Percentiles rank a stretch among this genome's conserved stretches.
These are phyloP conservation scores for Heliopora coerulea DNA, from an alignment of 92 coral and sea anemone genomes.

Conservation along the genomic window DNA sequence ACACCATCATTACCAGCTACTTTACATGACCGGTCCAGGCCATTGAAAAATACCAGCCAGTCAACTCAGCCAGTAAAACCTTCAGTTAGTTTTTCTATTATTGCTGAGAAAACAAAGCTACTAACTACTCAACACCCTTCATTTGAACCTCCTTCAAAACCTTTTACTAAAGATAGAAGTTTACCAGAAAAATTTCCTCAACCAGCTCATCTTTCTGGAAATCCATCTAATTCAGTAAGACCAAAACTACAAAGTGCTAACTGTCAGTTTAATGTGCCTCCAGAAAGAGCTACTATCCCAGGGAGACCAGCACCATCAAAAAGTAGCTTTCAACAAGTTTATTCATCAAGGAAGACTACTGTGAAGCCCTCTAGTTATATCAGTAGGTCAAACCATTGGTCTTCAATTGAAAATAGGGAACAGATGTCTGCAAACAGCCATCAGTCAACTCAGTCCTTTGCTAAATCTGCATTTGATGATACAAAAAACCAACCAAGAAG, in stretches of 20 bases:
- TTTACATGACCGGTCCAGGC: background rate
- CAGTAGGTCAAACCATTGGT: background rate
- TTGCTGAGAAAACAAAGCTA: background rate
- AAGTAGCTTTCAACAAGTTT: background rate
- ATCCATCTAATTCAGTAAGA: background rate
- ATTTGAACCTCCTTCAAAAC: background rate
- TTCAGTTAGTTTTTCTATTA: background rate
- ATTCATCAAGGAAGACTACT: background rate
- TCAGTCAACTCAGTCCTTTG: too few species aligned
- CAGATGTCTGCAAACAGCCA: background rate
- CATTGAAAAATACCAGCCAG: background rate
- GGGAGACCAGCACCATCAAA: background rate
- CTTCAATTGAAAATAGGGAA: background rate
- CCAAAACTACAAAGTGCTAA: background rate
- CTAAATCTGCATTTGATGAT: too few species aligned
- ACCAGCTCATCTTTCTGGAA: background rate
- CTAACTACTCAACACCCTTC: background rate
- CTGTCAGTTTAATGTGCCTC: background rate
- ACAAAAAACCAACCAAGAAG: too few species aligned
- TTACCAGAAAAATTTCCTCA: background rate
- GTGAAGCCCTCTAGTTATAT: background rate
- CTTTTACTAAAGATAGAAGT: background rate
- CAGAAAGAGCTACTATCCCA: background rate
- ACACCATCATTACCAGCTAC: background rate
- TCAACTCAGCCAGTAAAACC: background rate